Evolutionary conservation across 2,113 vertebrate species (phyloP).

Genomic region (Acanthisitta chloris): DNA sequence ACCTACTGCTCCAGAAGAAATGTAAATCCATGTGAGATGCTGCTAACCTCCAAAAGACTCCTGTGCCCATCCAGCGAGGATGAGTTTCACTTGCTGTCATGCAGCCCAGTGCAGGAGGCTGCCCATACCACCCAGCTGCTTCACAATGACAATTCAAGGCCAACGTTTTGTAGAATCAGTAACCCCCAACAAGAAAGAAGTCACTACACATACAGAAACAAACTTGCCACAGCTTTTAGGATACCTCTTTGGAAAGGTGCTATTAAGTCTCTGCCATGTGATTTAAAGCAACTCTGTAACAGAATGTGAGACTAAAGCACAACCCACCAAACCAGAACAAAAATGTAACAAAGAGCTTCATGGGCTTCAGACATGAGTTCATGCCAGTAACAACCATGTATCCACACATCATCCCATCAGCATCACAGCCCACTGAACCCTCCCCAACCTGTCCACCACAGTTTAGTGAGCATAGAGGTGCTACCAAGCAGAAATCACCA

Average conservation of each 20-base stretch:
- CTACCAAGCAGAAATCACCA: neutral
- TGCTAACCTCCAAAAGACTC: neutral
- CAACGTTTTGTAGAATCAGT: neutral
- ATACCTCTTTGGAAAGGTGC: neutral
- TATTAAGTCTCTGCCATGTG: neutral
- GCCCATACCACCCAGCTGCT: neutral
- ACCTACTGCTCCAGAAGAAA: neutral
- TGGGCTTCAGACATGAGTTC: neutral
- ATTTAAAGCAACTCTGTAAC: neutral
- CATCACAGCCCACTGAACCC: neutral
- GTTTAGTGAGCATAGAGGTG: neutral
- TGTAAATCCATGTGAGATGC: rapidly evolving
- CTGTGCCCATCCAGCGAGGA: neutral
- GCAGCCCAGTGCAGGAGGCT: neutral
- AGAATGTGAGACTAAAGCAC: neutral
- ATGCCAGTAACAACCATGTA: neutral
- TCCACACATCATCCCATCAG: neutral
- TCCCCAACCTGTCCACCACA: neutral
- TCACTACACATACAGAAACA: neutral
- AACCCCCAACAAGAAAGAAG: neutral
- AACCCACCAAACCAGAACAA: neutral
- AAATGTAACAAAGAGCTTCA: neutral
- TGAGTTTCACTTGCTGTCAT: neutral
- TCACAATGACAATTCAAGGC: neutral
- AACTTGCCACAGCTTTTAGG: neutral